Evolutionary conservation across 2,113 vertebrate genomes (phyloP).

Genomic region (Bubalus kerabau): DNA sequence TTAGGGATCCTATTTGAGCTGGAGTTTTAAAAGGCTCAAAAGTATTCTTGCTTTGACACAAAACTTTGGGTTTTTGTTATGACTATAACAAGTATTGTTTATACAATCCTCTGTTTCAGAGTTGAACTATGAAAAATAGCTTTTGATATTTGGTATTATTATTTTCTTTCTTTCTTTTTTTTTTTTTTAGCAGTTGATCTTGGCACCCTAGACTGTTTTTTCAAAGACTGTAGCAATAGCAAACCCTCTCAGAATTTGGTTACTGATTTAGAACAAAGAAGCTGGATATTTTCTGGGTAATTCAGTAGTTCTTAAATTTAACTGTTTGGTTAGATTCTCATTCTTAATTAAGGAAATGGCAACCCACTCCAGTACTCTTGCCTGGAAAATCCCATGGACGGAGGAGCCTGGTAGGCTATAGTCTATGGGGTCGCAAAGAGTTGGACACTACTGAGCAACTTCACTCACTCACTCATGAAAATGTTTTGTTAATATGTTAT

Average conservation of each 20-base stretch:
- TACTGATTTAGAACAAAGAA: background rate
- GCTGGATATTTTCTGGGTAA: background rate
- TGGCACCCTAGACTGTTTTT: background rate
- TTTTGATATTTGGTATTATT: constrained; percentile 50
- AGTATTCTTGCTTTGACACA: background rate
- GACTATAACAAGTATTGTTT: constrained; percentile 15
- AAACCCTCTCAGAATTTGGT: background rate
- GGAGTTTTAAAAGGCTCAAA: background rate
- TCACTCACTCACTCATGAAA: background rate
- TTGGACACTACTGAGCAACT: too few species aligned
- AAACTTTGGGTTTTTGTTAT: background rate
- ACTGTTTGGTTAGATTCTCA: background rate
- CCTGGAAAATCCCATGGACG: too few species aligned
- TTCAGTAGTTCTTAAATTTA: background rate
- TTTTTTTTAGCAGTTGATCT: constrained; percentile 8
- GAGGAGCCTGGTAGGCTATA: too few species aligned
- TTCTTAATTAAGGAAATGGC: background rate
- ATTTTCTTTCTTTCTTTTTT: constrained; percentile 31
- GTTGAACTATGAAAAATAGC: background rate
- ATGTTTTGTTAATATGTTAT: background rate
- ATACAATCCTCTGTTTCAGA: constrained; percentile 17
- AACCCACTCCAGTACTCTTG: too few species aligned
- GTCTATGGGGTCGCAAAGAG: too few species aligned
- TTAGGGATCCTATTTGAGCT: background rate
- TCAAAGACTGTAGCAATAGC: background rate